Base-by-base conservation (phyloP, 35 echinoderm and acorn worm species). In the Heliocidaris tuberculata region DNA sequence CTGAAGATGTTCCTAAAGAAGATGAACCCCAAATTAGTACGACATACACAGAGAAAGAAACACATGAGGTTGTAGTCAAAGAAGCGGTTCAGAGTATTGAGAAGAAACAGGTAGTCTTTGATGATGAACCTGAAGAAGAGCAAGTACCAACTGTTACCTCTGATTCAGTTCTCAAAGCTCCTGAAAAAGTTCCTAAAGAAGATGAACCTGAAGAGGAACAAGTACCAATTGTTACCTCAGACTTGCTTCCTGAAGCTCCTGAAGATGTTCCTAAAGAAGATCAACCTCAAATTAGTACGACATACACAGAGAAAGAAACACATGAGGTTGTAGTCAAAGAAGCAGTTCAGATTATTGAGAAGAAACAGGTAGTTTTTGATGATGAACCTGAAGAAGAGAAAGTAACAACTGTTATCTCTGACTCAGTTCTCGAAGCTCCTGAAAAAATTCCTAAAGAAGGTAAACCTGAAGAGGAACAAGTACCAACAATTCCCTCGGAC, bases 61-160 rank as follows among this genome's bases (percentile, higher is more conserved):
- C 65, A n/a, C 19, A 78, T 27, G 61, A 71, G 15, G 65, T 95
- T 85, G 88, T 93, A 5, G 15, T 89, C 31, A 32, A 32, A 89
- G 87, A 89, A n/a, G 31, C 31, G 29, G 87, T 89, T 42, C 87
- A 89, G 24, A 13, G 24, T 17, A 89, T 89, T 32, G 87, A 89
- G 47, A 89, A 48, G 31, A 24, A 21, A 7, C 32, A 85, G 48
- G 71, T 47, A 50, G 85, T 19, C 31, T 90, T 88, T 71, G 92
- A 86, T 13, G 95, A 94, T 93, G 92, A 96, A 85, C 92, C 90
- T 30, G 42, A 95, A 42, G 50, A 93, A 50, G 90, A 93, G 3
- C 65, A 78, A 78, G 65, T n/a, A 78, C 65, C 21, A 78, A 78
- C 65, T 27, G 21, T 78, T 78, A 7, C 65, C 65, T 78, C 65